Evolutionary conservation across 2,113 vertebrate species (phyloP).

Genomic region (Anolis carolinensis): DNA sequence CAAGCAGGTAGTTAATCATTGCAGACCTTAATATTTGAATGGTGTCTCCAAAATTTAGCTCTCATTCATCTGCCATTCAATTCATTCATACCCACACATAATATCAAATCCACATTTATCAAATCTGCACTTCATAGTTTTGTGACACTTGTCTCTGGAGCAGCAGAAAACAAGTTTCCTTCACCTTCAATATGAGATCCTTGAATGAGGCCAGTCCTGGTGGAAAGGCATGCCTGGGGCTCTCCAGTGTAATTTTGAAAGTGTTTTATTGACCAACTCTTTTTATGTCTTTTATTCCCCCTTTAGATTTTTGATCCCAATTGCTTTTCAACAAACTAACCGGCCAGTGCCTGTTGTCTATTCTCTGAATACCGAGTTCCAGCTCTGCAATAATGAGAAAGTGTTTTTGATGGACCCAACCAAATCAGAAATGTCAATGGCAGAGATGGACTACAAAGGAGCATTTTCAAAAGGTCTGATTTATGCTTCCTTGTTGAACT

Average conservation of each 20-base stretch:
- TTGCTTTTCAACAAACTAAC: slow-evolving; percentile 98
- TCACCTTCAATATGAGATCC: no score
- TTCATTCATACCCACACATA: no score
- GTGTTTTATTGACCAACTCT: background rate
- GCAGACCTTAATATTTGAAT: no score
- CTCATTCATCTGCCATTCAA: no score
- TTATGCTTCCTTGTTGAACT: rapidly evolving
- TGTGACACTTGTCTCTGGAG: no score
- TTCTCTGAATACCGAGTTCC: slow-evolving; percentile 96
- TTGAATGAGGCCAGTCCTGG: no score
- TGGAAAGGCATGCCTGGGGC: background rate
- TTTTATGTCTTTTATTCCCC: slow-evolving; percentile 4
- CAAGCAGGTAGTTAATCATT: no score
- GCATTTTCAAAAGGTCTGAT: slow-evolving; percentile 94
- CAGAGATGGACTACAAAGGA: slow-evolving; percentile 99
- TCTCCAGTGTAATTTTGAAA: background rate
- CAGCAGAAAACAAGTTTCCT: no score
- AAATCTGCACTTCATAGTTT: no score
- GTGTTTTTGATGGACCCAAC: slow-evolving; percentile 95
- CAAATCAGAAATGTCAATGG: slow-evolving; percentile 84
- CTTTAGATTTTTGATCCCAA: slow-evolving; percentile 91
- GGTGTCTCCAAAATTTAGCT: no score
- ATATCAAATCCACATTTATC: no score
- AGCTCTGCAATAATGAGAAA: slow-evolving; percentile 97
- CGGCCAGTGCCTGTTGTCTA: slow-evolving; percentile 95